phyloP scores from a whole-genome alignment of 2,888 invertebrate genomes.

The Cantharis rustica region DNA sequence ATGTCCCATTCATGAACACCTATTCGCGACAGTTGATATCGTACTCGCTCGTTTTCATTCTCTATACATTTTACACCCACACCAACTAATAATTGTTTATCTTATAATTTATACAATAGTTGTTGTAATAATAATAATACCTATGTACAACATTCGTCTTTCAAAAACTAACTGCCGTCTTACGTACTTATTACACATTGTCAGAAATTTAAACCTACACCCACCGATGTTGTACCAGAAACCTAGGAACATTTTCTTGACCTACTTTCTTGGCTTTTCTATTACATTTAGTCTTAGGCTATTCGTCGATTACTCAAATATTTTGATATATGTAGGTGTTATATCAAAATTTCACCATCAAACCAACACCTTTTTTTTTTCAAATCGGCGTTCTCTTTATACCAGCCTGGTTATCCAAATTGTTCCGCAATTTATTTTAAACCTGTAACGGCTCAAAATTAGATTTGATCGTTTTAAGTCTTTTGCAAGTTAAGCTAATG shows the following conservation, averaged over 20 bases:
- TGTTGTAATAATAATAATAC: not conserved
- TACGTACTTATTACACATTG: not conserved
- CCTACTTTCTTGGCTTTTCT: not conserved
- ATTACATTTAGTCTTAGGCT: not conserved
- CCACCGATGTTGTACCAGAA: too few species aligned
- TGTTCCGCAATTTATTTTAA: too few species aligned
- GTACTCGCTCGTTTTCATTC: not conserved
- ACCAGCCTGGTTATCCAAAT: too few species aligned
- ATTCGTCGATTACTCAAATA: not conserved
- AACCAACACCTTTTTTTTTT: too few species aligned
- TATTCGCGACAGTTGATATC: not conserved
- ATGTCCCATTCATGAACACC: slow-evolving; percentile 17
- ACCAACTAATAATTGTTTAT: not conserved
- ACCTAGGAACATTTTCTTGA: not conserved
- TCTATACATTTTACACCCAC: not conserved
- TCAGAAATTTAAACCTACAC: not conserved
- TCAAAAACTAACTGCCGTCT: not conserved
- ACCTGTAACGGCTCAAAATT: too few species aligned
- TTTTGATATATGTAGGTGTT: too few species aligned
- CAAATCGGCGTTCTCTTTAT: too few species aligned
- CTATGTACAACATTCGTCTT: not conserved
- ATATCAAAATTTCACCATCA: too few species aligned
- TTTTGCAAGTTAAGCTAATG: too few species aligned
- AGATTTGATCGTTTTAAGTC: too few species aligned
- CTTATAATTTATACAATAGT: not conserved